Evolutionary conservation across 2,888 invertebrate species (phyloP), one percentile per base, ranked within the genome.

Genomic region (Agrochola lychnidis): DNA sequence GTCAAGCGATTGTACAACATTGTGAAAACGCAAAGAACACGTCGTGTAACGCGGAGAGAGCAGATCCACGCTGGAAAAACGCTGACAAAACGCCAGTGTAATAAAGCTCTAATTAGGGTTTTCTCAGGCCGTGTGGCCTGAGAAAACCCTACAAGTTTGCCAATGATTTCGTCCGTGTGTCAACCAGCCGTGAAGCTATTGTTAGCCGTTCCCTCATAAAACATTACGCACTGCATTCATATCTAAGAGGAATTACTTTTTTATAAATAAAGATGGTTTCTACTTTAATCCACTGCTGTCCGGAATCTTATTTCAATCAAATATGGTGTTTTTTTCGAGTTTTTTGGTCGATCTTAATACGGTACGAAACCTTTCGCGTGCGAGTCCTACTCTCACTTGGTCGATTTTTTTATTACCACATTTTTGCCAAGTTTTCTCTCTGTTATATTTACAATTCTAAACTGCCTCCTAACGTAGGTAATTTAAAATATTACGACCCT

Each of bases 181-280:
- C 67, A 69, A 19, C 4, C 12, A 42, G 19, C 42, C 36, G 56
- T 30, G 70, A 62, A 63, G 78, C 87, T 40, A 88, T 90, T 91
- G 88, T 90, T 83, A 85, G 79, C 74, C 72, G 72, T 57, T 53
- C 79, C 66, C 77, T 79, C 81, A 79, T 80, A 83, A 86, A 89
- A 88, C 86, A 88, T 89, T 86, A 83, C 74, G 5, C 57, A 36
- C 78, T 77, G 83, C 79, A 85, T 88, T 88, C 87, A 89, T 85
- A 89, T 84, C 87, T 82, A 62, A 81, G 82, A 36, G 66, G 75
- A 82, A 88, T 67, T 36, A 76, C 74, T 70, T 84, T 87, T 84
- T 81, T 84, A 84, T 81, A 84, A 76, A 77, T 80, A 82, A 72
- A 79, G 75, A 86, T 88, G 76, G 74, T 25, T 76, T 75, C 59